Evolutionary conservation across 2,113 vertebrate genomes (phyloP).

Genomic region (Grus americana): DNA sequence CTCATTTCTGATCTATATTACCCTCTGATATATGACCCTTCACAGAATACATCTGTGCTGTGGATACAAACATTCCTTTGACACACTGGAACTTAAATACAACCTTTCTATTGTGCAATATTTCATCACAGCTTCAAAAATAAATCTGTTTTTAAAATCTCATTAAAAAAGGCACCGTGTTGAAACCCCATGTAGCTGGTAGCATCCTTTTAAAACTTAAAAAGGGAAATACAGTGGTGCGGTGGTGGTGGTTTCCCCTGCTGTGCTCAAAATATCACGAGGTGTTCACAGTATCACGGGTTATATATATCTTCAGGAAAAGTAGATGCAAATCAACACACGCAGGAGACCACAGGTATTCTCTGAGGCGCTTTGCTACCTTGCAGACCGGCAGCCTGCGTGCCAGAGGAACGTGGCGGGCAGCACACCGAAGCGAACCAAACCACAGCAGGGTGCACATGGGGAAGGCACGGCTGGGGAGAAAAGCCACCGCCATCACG

Average conservation of each 20-base stretch:
- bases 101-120: neutral
- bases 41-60: neutral
- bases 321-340: neutral
- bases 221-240: neutral
- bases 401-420: neutral
- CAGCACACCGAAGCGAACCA: fast-evolving
- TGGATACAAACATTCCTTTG: neutral
- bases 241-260: neutral
- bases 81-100: neutral
- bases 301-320: neutral
- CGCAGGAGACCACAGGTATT: neutral
- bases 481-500: neutral
- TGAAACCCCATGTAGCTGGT: neutral
- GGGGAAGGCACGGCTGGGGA: neutral
- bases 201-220: neutral
- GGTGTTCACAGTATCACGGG: neutral
- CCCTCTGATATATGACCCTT: neutral
- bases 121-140: neutral
- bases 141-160: neutral
- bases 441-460: neutral
- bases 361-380: fast-evolving
- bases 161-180: fast-evolving
- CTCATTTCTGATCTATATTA: neutral
- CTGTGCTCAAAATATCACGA: neutral
- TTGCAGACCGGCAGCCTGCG: neutral